These are phyloP conservation scores for Enteromius anoplus DNA, from an alignment of 2,797 vertebrate species.

Conservation along the genomic window DNA sequence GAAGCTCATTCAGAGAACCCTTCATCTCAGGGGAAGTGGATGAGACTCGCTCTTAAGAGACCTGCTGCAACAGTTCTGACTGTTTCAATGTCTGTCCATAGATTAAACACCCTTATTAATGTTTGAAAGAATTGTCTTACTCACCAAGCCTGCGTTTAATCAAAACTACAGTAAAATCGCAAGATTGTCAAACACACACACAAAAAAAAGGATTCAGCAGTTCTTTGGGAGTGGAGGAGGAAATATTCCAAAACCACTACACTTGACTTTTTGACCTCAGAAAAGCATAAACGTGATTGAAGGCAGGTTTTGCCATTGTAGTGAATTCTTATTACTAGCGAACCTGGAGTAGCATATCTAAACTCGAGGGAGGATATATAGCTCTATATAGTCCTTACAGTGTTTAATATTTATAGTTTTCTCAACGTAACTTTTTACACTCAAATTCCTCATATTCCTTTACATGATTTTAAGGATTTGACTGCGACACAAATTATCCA, in stretches of 20 bases:
- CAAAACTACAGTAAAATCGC: too few relatives aligned
- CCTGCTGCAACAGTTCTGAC: neutral
- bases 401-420: neutral
- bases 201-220: too few relatives aligned
- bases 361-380: too few relatives aligned
- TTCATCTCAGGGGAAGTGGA: slow-evolving; percentile 44
- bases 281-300: neutral
- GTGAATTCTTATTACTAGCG: neutral
- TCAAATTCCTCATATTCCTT: neutral
- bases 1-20: slow-evolving; percentile 48
- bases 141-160: neutral
- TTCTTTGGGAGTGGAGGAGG: neutral
- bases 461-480: neutral
- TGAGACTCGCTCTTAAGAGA: slow-evolving; percentile 38
- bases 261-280: neutral
- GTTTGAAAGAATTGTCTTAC: neutral
- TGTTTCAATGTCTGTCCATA: neutral
- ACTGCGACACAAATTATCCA: neutral
- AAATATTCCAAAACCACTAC: neutral
- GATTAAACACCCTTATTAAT: neutral
- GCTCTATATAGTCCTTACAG: too few relatives aligned
- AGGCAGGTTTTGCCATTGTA: neutral
- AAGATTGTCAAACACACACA: too few relatives aligned
- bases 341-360: neutral
- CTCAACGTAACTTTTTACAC: neutral